Percentiles rank a stretch among this genome's conserved stretches.
Evolutionary conservation across 2,797 vertebrate genomes (phyloP).

Genomic region (Rhinophrynus dorsalis): DNA sequence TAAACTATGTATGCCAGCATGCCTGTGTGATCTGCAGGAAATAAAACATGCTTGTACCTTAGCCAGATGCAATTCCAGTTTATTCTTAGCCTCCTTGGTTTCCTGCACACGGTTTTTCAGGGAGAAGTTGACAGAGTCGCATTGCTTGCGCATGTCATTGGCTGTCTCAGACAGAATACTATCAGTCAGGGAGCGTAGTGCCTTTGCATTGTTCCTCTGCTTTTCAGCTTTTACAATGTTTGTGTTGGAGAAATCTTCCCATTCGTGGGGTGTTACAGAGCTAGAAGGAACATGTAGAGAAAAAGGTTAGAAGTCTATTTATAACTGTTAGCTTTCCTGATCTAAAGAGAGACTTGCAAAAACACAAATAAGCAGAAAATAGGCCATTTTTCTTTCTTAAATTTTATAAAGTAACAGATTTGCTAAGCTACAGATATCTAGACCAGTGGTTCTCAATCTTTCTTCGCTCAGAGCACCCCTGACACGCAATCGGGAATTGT

Average conservation of each 20-base stretch:
- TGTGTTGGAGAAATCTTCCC: conserved; percentile 77
- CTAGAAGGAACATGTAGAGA: conserved; percentile 52
- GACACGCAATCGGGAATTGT: no score
- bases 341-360: no score
- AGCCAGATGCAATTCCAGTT: conserved; percentile 78
- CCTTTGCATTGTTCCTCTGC: conserved; percentile 78
- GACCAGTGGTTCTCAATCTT: no score
- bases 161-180: conserved; percentile 78
- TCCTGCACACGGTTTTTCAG: conserved; percentile 73
- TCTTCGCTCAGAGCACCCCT: no score
- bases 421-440: no score
- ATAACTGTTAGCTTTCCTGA: no score
- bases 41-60: no score
- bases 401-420: no score
- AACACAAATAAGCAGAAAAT: no score
- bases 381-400: no score
- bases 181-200: conserved; percentile 74
- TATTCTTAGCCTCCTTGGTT: conserved; percentile 76
- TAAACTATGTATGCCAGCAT: no score
- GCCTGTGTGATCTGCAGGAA: no score
- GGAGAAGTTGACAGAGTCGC: conserved; percentile 64
- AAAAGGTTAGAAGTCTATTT: neutral
- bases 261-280: conserved; percentile 77
- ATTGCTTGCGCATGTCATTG: conserved; percentile 72
- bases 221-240: conserved; percentile 82